phyloP scores from a whole-genome alignment of 2,797 vertebrate species.

The Gouania willdenowi region DNA sequence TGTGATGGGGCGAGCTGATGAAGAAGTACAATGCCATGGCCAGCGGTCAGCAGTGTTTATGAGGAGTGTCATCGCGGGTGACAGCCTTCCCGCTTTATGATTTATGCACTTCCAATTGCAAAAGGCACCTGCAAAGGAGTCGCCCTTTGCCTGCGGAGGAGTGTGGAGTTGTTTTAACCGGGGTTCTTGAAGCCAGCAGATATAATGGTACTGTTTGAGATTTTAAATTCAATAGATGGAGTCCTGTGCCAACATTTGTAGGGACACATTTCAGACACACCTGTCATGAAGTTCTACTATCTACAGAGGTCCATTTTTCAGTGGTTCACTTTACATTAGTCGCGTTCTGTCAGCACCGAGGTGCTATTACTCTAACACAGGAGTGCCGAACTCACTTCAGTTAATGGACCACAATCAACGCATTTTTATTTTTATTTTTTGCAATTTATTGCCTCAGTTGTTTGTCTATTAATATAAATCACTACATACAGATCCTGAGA shows the following conservation, averaged over 20 bases:
- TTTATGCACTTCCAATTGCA: constrained; percentile 65
- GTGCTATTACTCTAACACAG: neutral
- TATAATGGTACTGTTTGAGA: constrained; percentile 31
- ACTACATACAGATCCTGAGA: too few species aligned
- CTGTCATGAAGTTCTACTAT: constrained; percentile 15
- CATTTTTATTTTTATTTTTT: too few species aligned
- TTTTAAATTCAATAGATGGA: constrained; percentile 30
- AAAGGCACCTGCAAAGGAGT: constrained; percentile 53
- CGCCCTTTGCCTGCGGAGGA: constrained; percentile 53
- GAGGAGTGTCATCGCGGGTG: constrained; percentile 62
- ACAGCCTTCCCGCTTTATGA: constrained; percentile 58
- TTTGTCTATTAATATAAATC: too few species aligned
- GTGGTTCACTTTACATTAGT: neutral
- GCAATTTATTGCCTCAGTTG: too few species aligned
- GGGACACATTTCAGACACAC: constrained; percentile 1
- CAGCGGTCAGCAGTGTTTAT: constrained; percentile 72
- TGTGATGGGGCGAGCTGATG: constrained; percentile 49
- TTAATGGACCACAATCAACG: too few species aligned
- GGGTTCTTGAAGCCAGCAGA: constrained; percentile 50
- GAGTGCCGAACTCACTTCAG: too few species aligned
- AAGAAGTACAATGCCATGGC: constrained; percentile 63
- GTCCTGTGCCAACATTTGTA: constrained; percentile 28
- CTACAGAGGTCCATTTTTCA: neutral
- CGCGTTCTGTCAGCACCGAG: constrained; percentile 10
- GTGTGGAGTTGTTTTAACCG: constrained; percentile 47